Evolutionary conservation across 2,888 invertebrate genomes (phyloP), one percentile per base, ranked within the genome.

Genomic region (Sphecodes monilicornis): DNA sequence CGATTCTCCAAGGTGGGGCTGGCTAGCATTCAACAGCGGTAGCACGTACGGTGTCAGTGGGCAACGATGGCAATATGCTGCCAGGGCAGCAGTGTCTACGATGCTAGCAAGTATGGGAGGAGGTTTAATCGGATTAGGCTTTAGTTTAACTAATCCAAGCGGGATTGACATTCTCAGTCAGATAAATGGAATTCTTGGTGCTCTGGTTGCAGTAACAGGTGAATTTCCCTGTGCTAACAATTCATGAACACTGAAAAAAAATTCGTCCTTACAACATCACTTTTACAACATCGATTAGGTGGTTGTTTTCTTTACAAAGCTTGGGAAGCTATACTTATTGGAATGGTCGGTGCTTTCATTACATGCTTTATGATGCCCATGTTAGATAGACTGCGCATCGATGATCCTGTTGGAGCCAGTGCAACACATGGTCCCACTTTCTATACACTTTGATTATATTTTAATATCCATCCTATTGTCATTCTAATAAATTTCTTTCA

Each of bases 21-120:
- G 99, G 99, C 95, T 99, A 77, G 98, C 98, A 0, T 99, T 99
- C 93, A 98, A 98, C 95, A 98, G 98, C 75, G 99, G 99, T 22
- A 98, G 98, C 89, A 97, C 97, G 73, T 97, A 97, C 92, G 97
- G 97, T 79, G 97, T 97, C 88, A 97, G 97, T 86, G 98, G 98
- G 0, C 96, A 97, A 8, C 98, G 98, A 94, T 99, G 98, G 98
- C 97, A 98, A 93, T 98, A 98, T 93, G 98, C 98, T 0, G 98
- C 98, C 0, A 96, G 98, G 70, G 98, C 98, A 0, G 98, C 98
- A 0, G 98, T 98, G 0, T 97, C 97, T 96, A 98, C 98, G 0
- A 97, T 98, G 96, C 97, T 98, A 96, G 97, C 98, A 0, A 98
- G 98, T 0, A 98, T 98, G 93, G 98, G 98, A 0, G 98, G 98